phyloP scores from a whole-genome alignment of 2,888 invertebrate species.

The Platycheirus albimanus region DNA sequence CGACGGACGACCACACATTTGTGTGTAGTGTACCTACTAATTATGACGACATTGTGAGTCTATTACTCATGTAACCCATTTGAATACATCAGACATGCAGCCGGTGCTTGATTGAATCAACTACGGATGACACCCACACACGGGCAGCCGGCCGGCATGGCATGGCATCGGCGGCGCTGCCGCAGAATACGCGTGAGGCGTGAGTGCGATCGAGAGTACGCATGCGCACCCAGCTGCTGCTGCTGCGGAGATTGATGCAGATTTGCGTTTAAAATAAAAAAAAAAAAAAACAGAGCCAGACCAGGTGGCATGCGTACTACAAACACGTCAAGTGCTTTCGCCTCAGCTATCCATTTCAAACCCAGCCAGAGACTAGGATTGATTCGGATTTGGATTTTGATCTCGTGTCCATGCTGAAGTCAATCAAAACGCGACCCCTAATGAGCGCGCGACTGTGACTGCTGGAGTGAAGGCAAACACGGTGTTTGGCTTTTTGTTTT shows the following conservation, averaged over 20 bases:
- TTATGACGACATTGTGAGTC: conserved; percentile 61
- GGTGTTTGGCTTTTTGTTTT: conserved; percentile 8
- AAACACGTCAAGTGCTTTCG: conserved; percentile 66
- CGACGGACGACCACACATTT: conserved; percentile 67
- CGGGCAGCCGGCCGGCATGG: no score
- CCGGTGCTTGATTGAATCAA: conserved; percentile 54
- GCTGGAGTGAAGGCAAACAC: conserved; percentile 45
- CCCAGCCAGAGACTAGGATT: conserved; percentile 37
- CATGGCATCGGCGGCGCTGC: no score
- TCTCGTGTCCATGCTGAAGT: conserved; percentile 69
- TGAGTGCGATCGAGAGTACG: conserved; percentile 54
- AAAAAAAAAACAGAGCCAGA: not conserved
- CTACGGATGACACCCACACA: conserved; percentile 67
- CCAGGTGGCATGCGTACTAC: conserved; percentile 61
- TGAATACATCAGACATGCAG: conserved; percentile 52
- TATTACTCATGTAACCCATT: conserved; percentile 62
- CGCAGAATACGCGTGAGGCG: conserved; percentile 22
- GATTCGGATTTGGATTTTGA: conserved; percentile 60
- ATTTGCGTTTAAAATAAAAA: not conserved
- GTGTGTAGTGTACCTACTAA: conserved; percentile 58
- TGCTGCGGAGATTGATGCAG: conserved; percentile 18
- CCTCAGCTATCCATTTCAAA: conserved; percentile 35
- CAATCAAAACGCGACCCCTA: conserved; percentile 70
- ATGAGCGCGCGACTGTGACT: conserved; percentile 47
- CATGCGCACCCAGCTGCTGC: conserved; percentile 57